A percentile compares a stretch with the other conserved stretches of the same genome.
Conservation (phyloP, 2,797 vertebrate species). For the Emydoidea blandingii region DNA sequence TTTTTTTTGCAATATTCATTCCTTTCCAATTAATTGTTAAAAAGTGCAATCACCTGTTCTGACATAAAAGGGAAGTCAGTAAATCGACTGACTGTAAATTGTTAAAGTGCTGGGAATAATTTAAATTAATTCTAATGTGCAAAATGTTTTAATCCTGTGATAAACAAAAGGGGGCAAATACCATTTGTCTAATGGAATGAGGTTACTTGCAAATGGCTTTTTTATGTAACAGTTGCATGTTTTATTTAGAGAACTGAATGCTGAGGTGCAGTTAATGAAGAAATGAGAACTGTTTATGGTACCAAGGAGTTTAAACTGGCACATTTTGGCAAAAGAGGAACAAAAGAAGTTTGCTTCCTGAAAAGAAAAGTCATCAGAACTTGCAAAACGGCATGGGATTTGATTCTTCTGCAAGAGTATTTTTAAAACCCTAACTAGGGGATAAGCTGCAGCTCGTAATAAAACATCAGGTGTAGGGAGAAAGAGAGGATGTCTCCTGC, state of each 20-base stretch:
- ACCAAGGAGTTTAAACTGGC: constrained; percentile 32
- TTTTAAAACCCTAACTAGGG: background rate
- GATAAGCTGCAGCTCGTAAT: background rate
- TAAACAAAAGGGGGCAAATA: background rate
- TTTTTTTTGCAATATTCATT: background rate
- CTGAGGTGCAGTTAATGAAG: constrained; percentile 33
- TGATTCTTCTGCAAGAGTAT: background rate
- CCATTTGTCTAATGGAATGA: background rate
- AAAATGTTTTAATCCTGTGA: background rate
- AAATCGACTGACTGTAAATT: background rate
- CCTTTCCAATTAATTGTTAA: constrained; percentile 7
- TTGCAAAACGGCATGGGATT: background rate
- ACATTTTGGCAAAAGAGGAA: background rate
- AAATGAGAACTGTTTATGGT: background rate
- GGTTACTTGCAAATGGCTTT: background rate
- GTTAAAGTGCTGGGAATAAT: background rate
- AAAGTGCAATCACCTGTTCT: background rate
- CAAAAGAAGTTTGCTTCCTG: constrained; percentile 43
- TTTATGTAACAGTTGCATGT: background rate
- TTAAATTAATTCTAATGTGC: constrained; percentile 22
- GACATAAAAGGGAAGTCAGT: background rate
- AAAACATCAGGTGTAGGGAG: too few relatives aligned
- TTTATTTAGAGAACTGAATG: constrained; percentile 15
- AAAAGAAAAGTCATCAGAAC: background rate
- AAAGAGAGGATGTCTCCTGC: background rate